These are phyloP conservation scores for Cataglyphis hispanica DNA, from an alignment of 1,140 invertebrate genomes.

Conservation along the genomic window DNA sequence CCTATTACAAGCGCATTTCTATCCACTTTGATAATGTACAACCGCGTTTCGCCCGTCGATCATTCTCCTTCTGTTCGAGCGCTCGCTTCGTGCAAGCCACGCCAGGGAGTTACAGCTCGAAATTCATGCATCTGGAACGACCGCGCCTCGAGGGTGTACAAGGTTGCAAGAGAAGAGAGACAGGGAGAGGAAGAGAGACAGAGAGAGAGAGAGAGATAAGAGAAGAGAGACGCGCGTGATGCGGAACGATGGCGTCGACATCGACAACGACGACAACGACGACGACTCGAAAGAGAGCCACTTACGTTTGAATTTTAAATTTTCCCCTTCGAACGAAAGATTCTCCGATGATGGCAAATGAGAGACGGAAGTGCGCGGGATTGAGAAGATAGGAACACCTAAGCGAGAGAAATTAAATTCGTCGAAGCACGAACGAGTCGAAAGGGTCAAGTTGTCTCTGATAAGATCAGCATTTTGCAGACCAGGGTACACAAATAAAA, in stretches of 20 bases:
- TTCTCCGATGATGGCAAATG: constrained; percentile 68
- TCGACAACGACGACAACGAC: constrained; percentile 56
- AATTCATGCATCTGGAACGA: constrained; percentile 76
- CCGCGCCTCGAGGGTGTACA: constrained; percentile 70
- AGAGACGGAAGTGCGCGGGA: not conserved
- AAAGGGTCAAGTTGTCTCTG: constrained; percentile 75
- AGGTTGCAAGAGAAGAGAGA: constrained; percentile 27
- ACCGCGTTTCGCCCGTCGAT: constrained; percentile 57
- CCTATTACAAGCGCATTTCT: constrained; percentile 47
- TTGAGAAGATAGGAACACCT: constrained; percentile 63
- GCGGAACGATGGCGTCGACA: constrained; percentile 61
- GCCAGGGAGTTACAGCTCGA: constrained; percentile 65
- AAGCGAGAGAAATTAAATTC: constrained; percentile 73
- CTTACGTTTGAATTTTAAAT: constrained; percentile 78
- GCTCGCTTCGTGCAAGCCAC: constrained; percentile 45
- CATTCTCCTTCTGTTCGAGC: constrained; percentile 59
- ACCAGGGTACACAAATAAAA: constrained; percentile 52
- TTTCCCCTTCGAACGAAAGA: constrained; percentile 73
- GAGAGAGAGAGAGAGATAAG: constrained; percentile 50
- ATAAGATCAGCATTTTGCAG: constrained; percentile 77
- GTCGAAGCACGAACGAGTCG: constrained; percentile 73
- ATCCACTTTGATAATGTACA: constrained; percentile 61
- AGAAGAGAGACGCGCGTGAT: constrained; percentile 69
- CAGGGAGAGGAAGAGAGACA: not conserved
- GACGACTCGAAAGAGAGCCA: constrained; percentile 74